phyloP scores from a whole-genome alignment of 2,113 vertebrate species.

The Myanophis thanlyinensis region DNA sequence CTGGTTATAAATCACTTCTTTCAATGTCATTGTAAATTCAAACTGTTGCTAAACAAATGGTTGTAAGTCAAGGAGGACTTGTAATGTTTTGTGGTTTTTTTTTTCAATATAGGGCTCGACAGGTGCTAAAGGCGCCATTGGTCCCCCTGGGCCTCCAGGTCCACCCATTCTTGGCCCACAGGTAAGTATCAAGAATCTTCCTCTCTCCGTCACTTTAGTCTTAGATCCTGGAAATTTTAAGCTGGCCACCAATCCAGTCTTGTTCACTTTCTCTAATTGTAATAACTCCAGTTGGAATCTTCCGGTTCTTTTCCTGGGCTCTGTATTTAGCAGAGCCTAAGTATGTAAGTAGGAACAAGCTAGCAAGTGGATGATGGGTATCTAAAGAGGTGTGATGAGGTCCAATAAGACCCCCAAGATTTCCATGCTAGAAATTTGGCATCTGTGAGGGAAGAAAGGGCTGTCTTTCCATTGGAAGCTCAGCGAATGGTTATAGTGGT shows the following conservation, averaged over 20 bases:
- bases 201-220: background rate
- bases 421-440: background rate
- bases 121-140: slow-evolving; percentile 76
- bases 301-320: background rate
- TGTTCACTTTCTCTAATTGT: background rate
- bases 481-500: background rate
- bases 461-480: background rate
- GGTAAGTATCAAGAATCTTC: slow-evolving; percentile 63
- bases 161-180: slow-evolving; percentile 71
- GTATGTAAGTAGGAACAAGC: background rate
- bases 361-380: background rate
- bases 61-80: background rate
- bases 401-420: background rate
- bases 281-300: background rate
- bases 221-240: background rate
- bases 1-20: background rate
- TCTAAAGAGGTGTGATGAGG: background rate
- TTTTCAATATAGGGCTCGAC: slow-evolving; percentile 61
- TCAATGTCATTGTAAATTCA: background rate
- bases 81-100: background rate
- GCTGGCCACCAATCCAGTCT: background rate
- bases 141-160: slow-evolving; percentile 77
- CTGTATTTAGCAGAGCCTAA: background rate
- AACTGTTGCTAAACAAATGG: background rate
- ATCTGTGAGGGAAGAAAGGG: background rate